These are phyloP conservation scores for Drosophila kanekoi DNA, from an alignment of 2,888 invertebrate genomes.

Conservation along the genomic window DNA sequence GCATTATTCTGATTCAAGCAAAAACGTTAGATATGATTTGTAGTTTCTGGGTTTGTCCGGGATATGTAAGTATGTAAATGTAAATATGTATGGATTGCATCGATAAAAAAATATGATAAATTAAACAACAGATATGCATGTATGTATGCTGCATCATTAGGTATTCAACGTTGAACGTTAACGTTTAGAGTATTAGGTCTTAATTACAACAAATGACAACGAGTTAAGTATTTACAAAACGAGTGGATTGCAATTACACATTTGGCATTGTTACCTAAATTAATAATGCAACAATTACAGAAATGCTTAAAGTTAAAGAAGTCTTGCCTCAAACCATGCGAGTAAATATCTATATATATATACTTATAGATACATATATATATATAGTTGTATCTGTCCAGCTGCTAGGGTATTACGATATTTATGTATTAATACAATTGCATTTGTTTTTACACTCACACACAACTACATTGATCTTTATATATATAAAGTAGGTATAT, in stretches of 20 bases:
- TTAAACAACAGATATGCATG: slow-evolving; percentile 53
- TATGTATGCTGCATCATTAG: slow-evolving; percentile 7
- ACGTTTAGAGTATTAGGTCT: slow-evolving; percentile 40
- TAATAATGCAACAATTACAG: slow-evolving; percentile 65
- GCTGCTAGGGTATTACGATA: slow-evolving; percentile 63
- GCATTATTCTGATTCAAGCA: slow-evolving; percentile 52
- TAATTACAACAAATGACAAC: slow-evolving; percentile 72
- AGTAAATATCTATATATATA: slow-evolving; percentile 45
- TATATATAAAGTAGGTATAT: no score
- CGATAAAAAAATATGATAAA: background rate
- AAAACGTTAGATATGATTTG: slow-evolving; percentile 46
- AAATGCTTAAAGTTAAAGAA: slow-evolving; percentile 72
- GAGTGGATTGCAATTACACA: slow-evolving; percentile 64
- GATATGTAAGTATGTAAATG: slow-evolving; percentile 40
- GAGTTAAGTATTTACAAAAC: slow-evolving; percentile 72
- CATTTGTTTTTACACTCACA: slow-evolving; percentile 45
- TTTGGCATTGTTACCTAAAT: slow-evolving; percentile 67
- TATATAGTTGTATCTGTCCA: slow-evolving; percentile 30
- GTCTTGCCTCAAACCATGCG: slow-evolving; percentile 81
- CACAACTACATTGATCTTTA: slow-evolving; percentile 39
- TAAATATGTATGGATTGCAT: slow-evolving; percentile 31
- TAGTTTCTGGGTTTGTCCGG: slow-evolving; percentile 18
- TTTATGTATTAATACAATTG: slow-evolving; percentile 56
- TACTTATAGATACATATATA: slow-evolving; percentile 5
- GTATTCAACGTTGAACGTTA: background rate